Evolutionary conservation across 1,140 invertebrate genomes (phyloP).

Genomic region (Arctopsyche grandis): DNA sequence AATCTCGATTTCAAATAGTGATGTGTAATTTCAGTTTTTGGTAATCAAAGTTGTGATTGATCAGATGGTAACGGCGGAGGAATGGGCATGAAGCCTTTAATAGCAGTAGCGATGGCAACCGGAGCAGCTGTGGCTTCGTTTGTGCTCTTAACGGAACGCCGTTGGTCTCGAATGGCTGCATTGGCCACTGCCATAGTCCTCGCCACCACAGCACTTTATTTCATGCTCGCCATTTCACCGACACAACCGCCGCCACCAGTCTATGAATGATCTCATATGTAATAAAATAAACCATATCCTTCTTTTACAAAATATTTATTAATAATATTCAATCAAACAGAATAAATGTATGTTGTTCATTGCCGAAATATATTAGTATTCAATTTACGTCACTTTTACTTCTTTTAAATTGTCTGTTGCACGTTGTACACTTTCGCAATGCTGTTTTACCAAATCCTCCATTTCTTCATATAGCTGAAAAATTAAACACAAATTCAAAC

Average conservation of each 20-base stretch:
- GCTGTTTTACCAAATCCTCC: conserved; percentile 59
- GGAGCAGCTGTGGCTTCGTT: conserved; percentile 30
- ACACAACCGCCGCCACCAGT: neutral
- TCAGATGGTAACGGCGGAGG: neutral
- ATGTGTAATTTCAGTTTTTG: neutral
- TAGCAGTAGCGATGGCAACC: conserved; percentile 21
- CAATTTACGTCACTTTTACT: conserved; percentile 21
- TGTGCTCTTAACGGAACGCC: conserved; percentile 15
- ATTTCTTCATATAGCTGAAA: conserved; percentile 64
- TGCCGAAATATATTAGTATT: conserved; percentile 7
- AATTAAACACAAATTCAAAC: too few species aligned
- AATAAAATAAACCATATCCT: too few species aligned
- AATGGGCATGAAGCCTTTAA: neutral
- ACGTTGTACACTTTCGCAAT: conserved; percentile 60
- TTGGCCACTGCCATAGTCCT: conserved; percentile 23
- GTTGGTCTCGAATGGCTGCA: conserved; percentile 39
- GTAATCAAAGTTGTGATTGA: neutral
- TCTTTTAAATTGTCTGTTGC: conserved; percentile 56
- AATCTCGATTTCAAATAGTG: neutral
- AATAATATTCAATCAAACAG: conserved; percentile 17
- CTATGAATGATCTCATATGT: conserved; percentile 34
- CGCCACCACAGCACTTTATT: conserved; percentile 10
- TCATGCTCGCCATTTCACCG: conserved; percentile 27
- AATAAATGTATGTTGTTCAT: neutral
- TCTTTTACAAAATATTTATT: neutral